Evolutionary conservation across 2,797 vertebrate genomes (phyloP).

Genomic region (Betta splendens): DNA sequence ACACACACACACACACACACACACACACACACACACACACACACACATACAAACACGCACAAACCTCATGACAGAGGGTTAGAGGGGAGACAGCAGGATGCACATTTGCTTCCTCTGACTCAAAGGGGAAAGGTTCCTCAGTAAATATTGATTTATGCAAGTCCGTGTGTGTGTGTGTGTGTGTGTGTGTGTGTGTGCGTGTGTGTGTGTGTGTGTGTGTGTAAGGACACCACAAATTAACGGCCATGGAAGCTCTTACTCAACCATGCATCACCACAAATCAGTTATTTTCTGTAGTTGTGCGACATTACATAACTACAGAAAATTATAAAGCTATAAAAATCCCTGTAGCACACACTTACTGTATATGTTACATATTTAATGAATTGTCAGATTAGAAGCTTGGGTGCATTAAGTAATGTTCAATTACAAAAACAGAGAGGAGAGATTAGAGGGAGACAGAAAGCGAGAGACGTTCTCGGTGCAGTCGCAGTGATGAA

Average conservation of each 20-base stretch:
- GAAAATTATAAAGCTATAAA: constrained; percentile 29
- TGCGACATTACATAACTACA: constrained; percentile 55
- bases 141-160: constrained; percentile 87
- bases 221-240: constrained; percentile 61
- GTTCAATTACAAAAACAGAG: constrained; percentile 64
- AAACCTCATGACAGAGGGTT: constrained; percentile 59
- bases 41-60: too few species aligned
- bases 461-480: constrained; percentile 54
- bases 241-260: constrained; percentile 67
- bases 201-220: neutral
- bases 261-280: constrained; percentile 47
- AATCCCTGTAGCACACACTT: constrained; percentile 18
- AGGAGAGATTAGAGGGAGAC: constrained; percentile 53
- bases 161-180: constrained; percentile 41
- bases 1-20: constrained; percentile 46
- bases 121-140: constrained; percentile 82
- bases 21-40: too few species aligned
- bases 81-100: constrained; percentile 82
- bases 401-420: constrained; percentile 52
- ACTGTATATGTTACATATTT: constrained; percentile 41
- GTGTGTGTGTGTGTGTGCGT: constrained; percentile 19
- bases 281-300: constrained; percentile 21
- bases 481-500: constrained; percentile 77
- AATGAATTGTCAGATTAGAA: constrained; percentile 69
- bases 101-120: constrained; percentile 87